Percentiles rank a stretch among this genome's conserved stretches.
Evolutionary conservation across 2,113 vertebrate species (phyloP).

Genomic region (Balaenoptera acutorostrata): DNA sequence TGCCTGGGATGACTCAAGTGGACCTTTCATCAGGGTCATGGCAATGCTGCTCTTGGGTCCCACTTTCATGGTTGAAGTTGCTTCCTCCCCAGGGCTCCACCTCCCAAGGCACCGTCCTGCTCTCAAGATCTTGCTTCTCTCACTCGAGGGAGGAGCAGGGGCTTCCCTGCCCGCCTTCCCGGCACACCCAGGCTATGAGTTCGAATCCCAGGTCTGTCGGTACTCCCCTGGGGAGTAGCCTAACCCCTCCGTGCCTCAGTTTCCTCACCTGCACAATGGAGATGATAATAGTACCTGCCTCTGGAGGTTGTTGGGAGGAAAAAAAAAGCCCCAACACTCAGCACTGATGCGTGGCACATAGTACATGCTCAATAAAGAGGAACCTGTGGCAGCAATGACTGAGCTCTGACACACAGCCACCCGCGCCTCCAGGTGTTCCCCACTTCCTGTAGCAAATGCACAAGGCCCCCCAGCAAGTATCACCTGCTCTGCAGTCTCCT

Average conservation of each 20-base stretch:
- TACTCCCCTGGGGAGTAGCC: neutral
- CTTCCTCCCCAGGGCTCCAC: too few species aligned
- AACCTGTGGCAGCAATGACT: fast-evolving
- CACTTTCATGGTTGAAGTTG: neutral
- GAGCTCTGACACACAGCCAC: fast-evolving
- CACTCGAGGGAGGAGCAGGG: neutral
- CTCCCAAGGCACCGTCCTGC: too few species aligned
- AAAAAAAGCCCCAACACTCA: neutral
- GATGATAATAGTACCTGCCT: neutral
- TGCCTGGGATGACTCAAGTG: neutral
- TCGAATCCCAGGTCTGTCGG: neutral
- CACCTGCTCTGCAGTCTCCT: fast-evolving
- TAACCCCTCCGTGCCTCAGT: neutral
- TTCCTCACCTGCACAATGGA: neutral
- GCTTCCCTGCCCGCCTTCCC: neutral
- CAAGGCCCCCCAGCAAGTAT: fast-evolving
- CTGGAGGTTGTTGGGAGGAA: fast-evolving
- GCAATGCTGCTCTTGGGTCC: neutral
- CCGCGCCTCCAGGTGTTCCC: fast-evolving
- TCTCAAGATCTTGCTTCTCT: neutral
- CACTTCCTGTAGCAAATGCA: neutral
- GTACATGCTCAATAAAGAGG: fast-evolving
- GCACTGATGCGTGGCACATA: fast-evolving
- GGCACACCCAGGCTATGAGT: neutral
- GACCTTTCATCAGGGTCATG: fast-evolving